A percentile compares a stretch with the other conserved stretches of the same genome.
Evolutionary conservation across 2,797 vertebrate species (phyloP).

Genomic region (Adelosebastes latens): DNA sequence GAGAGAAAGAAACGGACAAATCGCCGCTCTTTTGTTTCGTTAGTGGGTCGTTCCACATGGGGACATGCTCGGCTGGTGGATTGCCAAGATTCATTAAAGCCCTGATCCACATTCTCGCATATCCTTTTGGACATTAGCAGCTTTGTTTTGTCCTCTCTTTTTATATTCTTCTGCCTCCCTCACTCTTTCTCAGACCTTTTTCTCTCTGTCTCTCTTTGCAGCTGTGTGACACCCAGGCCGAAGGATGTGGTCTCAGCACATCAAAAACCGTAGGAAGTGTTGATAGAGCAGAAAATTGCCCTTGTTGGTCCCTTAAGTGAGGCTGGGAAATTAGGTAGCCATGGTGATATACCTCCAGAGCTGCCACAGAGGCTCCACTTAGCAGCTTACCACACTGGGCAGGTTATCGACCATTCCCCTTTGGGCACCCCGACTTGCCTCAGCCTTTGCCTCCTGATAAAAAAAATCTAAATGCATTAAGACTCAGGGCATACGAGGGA

Average conservation of each 20-base stretch:
- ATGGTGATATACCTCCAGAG: slow-evolving; percentile 48
- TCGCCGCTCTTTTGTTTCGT: slow-evolving; percentile 57
- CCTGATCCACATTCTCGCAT: slow-evolving; percentile 33
- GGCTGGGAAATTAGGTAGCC: slow-evolving; percentile 66
- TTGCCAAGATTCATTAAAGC: slow-evolving; percentile 60
- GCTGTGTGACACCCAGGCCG: slow-evolving; percentile 27
- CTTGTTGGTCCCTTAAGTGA: slow-evolving; percentile 67
- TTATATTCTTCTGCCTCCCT: neutral
- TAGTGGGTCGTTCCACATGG: slow-evolving; percentile 42
- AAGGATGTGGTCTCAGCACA: slow-evolving; percentile 32
- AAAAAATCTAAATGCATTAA: slow-evolving; percentile 45
- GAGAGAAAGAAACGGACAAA: slow-evolving; percentile 34
- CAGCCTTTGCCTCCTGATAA: slow-evolving; percentile 38
- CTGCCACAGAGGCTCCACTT: slow-evolving; percentile 55
- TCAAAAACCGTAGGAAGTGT: slow-evolving; percentile 39
- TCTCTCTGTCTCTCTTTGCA: slow-evolving; percentile 2
- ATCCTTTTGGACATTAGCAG: slow-evolving; percentile 26
- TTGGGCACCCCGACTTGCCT: neutral
- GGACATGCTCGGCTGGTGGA: slow-evolving; percentile 40
- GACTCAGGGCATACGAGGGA: neutral
- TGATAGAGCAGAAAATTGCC: slow-evolving; percentile 69
- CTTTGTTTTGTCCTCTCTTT: slow-evolving; percentile 19
- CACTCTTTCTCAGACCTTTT: neutral
- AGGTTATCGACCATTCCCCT: slow-evolving; percentile 44
- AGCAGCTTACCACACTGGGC: slow-evolving; percentile 41